Conservation (phyloP, 1,140 invertebrate species). For the Drosophila baimaii region DNA sequence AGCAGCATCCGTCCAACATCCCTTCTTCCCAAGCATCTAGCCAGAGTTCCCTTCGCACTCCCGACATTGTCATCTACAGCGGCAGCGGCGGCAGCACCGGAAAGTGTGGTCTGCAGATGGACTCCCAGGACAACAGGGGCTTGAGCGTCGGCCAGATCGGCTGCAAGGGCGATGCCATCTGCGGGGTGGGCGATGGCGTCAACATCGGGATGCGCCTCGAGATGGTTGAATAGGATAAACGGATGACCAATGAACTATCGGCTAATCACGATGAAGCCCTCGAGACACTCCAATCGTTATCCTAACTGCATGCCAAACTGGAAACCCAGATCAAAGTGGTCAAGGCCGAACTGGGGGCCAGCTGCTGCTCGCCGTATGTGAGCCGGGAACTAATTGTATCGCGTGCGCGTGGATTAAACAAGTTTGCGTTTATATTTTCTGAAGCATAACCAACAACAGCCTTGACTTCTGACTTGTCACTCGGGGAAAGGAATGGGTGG, state of each 20-base stretch:
- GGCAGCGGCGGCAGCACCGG: not conserved
- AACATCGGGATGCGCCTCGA: constrained; percentile 36
- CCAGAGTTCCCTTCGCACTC: constrained; percentile 13
- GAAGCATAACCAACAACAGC: constrained; percentile 42
- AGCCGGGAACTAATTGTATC: constrained; percentile 33
- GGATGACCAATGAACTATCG: too few species aligned
- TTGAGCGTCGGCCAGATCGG: constrained; percentile 6
- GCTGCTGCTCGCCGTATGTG: constrained; percentile 12
- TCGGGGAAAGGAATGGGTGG: not conserved
- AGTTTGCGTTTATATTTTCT: constrained; percentile 66
- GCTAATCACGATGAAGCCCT: not conserved
- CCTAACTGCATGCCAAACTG: constrained; percentile 8
- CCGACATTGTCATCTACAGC: constrained; percentile 33
- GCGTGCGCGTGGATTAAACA: constrained; percentile 57
- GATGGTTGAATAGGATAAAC: constrained; percentile 57
- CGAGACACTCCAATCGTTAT: constrained; percentile 22
- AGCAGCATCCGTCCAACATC: not conserved
- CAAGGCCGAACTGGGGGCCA: constrained; percentile 34
- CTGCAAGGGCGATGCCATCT: constrained; percentile 39
- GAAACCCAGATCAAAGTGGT: constrained; percentile 4
- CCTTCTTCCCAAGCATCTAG: not conserved
- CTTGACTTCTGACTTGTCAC: constrained; percentile 26
- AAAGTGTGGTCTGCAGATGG: constrained; percentile 22
- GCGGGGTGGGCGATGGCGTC: constrained; percentile 62
- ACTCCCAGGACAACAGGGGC: not conserved